Conservation (phyloP, 2,113 vertebrate species). For the Ia io region DNA sequence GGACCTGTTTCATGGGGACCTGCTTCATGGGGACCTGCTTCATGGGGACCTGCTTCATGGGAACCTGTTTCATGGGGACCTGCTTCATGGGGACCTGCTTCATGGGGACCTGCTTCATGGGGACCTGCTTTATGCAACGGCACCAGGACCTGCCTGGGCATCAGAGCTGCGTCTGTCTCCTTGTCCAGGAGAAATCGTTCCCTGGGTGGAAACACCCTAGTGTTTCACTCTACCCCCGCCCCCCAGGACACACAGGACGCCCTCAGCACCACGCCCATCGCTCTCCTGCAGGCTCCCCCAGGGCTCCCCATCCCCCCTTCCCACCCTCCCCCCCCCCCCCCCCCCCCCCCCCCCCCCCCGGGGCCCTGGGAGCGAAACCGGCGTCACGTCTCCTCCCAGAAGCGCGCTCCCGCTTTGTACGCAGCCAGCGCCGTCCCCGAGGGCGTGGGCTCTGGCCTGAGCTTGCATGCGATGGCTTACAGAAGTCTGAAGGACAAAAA, state of each 20-base stretch:
- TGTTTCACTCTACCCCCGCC: background rate
- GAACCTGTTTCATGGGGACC: too few relatives aligned
- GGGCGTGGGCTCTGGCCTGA: slow-evolving; percentile 75
- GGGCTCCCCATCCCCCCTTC: background rate
- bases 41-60: too few relatives aligned
- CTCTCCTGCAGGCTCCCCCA: background rate
- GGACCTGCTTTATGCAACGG: too few relatives aligned
- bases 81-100: too few relatives aligned
- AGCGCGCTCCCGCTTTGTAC: slow-evolving; percentile 56
- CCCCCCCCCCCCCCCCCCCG: background rate
- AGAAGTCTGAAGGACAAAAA: slow-evolving; percentile 53
- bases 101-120: too few relatives aligned
- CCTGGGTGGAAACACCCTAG: background rate
- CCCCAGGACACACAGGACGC: background rate
- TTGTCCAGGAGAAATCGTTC: background rate
- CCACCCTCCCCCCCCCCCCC: background rate
- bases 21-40: too few relatives aligned
- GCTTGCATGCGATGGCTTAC: slow-evolving; percentile 72
- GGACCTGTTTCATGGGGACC: too few relatives aligned
- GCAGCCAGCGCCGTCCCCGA: slow-evolving; percentile 56
- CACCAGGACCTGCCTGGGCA: background rate
- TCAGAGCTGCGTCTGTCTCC: background rate
- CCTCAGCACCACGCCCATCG: background rate
- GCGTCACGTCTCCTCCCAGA: slow-evolving; percentile 62
- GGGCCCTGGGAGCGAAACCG: background rate